phyloP scores from a whole-genome alignment of 2,113 vertebrate species.

The Paratilapia polleni region DNA sequence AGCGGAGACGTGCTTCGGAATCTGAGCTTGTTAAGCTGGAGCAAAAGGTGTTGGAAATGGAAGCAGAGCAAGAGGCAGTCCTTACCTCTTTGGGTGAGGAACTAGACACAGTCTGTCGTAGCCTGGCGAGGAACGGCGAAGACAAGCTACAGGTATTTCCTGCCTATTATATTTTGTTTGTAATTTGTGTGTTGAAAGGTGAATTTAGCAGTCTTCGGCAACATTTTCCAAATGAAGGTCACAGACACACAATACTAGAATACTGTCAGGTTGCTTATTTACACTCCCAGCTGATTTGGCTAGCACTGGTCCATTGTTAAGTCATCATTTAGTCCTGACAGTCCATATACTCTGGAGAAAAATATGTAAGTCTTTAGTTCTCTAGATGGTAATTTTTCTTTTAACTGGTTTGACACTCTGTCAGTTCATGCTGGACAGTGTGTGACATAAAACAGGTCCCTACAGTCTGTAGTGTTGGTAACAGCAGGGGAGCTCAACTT shows the following conservation, averaged over 20 bases:
- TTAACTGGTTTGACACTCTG: neutral
- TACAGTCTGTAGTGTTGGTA: neutral
- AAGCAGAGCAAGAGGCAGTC: slow-evolving; percentile 87
- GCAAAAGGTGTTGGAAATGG: slow-evolving; percentile 82
- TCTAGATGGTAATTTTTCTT: neutral
- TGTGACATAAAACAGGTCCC: neutral
- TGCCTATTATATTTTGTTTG: neutral
- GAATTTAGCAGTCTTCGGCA: neutral
- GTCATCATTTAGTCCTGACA: neutral
- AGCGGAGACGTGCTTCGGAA: slow-evolving; percentile 78
- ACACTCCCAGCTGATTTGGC: neutral
- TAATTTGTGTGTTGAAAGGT: neutral
- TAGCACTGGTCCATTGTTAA: neutral
- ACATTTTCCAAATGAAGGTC: neutral
- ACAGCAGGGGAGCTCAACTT: neutral
- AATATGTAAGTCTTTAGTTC: neutral
- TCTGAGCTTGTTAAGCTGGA: slow-evolving; percentile 80
- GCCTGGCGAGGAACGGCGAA: slow-evolving; percentile 82
- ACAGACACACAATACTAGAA: neutral
- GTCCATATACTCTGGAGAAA: neutral
- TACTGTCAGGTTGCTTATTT: neutral
- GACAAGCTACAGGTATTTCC: slow-evolving; percentile 89
- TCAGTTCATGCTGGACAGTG: neutral
- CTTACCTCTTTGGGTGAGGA: slow-evolving; percentile 86
- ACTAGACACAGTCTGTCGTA: slow-evolving; percentile 86